phyloP scores from a whole-genome alignment of 2,113 vertebrate genomes.

The Mormyrus iriodes region DNA sequence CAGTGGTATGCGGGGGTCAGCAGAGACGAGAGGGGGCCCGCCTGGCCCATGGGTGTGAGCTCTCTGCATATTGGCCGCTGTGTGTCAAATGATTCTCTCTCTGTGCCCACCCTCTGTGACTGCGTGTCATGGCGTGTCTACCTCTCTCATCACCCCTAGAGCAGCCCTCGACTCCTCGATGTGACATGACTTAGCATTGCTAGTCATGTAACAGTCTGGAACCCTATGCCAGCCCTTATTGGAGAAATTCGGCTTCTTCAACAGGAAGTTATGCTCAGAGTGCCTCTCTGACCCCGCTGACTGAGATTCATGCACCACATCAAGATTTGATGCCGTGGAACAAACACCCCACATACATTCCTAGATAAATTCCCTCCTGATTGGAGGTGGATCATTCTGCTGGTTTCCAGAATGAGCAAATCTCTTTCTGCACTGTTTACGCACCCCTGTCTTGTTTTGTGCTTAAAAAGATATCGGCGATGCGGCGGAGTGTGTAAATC shows the following conservation, averaged over 20 bases:
- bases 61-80: not conserved
- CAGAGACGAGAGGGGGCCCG: too few relatives aligned
- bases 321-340: not conserved
- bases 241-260: not conserved
- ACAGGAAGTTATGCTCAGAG: not conserved
- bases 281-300: not conserved
- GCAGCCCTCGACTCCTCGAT: not conserved
- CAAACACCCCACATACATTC: not conserved
- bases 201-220: not conserved
- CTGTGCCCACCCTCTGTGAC: not conserved
- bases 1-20: not conserved
- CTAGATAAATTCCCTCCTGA: not conserved
- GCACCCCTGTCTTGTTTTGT: not conserved
- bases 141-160: not conserved
- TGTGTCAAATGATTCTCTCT: not conserved
- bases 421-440: not conserved
- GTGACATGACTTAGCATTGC: not conserved
- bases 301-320: not conserved
- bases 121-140: not conserved
- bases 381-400: not conserved
- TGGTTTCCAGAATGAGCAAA: not conserved
- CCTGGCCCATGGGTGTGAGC: not conserved
- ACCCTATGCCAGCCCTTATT: not conserved
- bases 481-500: slow-evolving; percentile 23
- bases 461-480: slow-evolving; percentile 20